phyloP scores from a whole-genome alignment of 1,140 invertebrate species.

The Dinoponera quadriceps region DNA sequence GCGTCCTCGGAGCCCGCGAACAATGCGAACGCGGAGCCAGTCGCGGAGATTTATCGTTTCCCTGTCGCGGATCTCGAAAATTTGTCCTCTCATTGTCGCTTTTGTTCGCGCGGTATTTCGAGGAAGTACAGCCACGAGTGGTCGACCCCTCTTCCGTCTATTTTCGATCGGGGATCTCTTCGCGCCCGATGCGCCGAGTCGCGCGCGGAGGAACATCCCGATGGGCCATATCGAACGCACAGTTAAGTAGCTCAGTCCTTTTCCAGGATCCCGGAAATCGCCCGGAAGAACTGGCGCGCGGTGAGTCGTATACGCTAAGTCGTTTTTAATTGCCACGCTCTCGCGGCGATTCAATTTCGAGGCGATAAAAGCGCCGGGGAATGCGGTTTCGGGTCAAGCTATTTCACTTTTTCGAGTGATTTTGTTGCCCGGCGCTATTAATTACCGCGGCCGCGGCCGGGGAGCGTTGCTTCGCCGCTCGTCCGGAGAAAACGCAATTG shows the following conservation, averaged over 20 bases:
- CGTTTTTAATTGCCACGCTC: slow-evolving; percentile 34
- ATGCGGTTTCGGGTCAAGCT: not conserved
- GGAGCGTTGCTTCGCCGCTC: not conserved
- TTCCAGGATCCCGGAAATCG: slow-evolving; percentile 5
- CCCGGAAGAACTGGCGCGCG: not conserved
- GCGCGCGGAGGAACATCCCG: not conserved
- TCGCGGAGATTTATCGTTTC: slow-evolving; percentile 13
- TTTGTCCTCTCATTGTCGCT: slow-evolving; percentile 8
- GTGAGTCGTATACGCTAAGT: not conserved
- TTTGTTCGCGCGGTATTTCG: not conserved
- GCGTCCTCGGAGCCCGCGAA: not conserved
- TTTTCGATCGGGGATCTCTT: slow-evolving; percentile 31
- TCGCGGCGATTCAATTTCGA: slow-evolving; percentile 19
- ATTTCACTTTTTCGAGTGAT: not conserved
- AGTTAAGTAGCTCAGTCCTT: too few relatives aligned
- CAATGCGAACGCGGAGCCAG: not conserved
- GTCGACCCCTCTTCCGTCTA: slow-evolving; percentile 4
- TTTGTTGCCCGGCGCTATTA: slow-evolving; percentile 6
- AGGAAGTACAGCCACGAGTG: slow-evolving; percentile 16
- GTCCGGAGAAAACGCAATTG: slow-evolving; percentile 37
- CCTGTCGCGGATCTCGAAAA: not conserved
- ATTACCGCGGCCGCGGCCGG: not conserved
- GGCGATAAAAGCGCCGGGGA: not conserved
- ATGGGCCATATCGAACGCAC: not conserved
- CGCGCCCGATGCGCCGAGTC: not conserved